Base-by-base conservation (phyloP, 1,140 invertebrate genomes). In the Conus betulinus region DNA sequence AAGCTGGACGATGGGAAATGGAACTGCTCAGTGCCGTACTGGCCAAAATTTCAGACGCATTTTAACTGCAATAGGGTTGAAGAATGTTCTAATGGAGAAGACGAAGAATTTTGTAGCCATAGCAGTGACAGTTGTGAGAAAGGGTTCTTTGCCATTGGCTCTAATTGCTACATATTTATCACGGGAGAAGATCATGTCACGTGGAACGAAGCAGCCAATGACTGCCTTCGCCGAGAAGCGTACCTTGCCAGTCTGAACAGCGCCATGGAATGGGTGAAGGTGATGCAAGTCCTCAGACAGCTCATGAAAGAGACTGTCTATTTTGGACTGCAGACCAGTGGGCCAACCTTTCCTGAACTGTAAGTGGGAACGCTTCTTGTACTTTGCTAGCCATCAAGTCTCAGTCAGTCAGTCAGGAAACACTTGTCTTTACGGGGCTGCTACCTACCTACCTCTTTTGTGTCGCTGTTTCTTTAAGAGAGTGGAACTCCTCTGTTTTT, bases 181-280 rank as follows among this genome's bases (percentile, higher is more conserved):
- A 1, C 20, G 13, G 51, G 39, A 53, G 51, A 53, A 10, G 7
- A 51, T 8, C 0, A 52, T 3, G 39, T 81, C 51, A 81, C 79
- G 79, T 81, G 79, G 79, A 53, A 53, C 51, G 79, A 81, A 51
- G 79, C 79, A 53, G 79, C 79, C 79, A 81, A 53, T 53, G 79
- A 81, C 53, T 81, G 79, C 23, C 51, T 53, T 23, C 79, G 79
- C 53, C 79, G 20, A 7, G 13, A 81, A 4, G 79, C 39, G 5
- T 81, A 81, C 79, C 79, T 81, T 52, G 79, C 79, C 79, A 81
- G 79, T 51, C 51, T 81, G 27, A 81, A 81, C 51, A 53, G 17
- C 23, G 13, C 79, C 5, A 13, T 3, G 15, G 79, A 81, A 23
- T 81, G 79, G 79, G 51, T 53, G 4, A 78, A 20, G 20, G 76